Conservation (phyloP, 2,113 vertebrate species). For the Rhinogobius similis region DNA sequence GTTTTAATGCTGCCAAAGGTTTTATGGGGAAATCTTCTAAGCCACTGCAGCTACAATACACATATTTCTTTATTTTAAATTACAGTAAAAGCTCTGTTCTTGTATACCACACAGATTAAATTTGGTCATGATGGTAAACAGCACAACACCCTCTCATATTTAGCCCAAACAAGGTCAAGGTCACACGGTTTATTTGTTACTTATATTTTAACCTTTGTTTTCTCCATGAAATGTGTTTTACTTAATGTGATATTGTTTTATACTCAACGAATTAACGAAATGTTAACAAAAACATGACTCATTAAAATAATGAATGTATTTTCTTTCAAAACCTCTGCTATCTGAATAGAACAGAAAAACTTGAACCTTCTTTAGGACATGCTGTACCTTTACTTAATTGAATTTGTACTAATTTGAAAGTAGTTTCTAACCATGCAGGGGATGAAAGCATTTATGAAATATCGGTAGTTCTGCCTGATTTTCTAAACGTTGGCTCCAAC, state of each 20-base stretch:
- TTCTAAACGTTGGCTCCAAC: background rate
- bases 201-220: no score
- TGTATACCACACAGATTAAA: conserved; percentile 86
- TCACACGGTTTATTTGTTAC: background rate
- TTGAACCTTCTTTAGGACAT: background rate
- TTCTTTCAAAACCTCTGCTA: background rate
- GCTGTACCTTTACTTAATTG: conserved; percentile 2
- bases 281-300: background rate
- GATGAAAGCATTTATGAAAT: background rate
- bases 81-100: conserved; percentile 87
- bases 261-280: background rate
- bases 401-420: background rate
- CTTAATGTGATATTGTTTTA: no score
- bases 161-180: conserved; percentile 27
- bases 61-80: conserved; percentile 78
- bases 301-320: no score
- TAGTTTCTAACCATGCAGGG: background rate
- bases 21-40: conserved; percentile 79
- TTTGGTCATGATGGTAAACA: conserved; percentile 80
- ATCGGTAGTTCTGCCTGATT: background rate
- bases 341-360: background rate
- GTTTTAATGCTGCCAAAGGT: conserved; percentile 74
- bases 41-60: conserved; percentile 53
- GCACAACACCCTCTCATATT: conserved; percentile 70
- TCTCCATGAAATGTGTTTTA: no score